Evolutionary conservation across 2,888 invertebrate genomes (phyloP).

Genomic region (Microctonus aethiopoides): DNA sequence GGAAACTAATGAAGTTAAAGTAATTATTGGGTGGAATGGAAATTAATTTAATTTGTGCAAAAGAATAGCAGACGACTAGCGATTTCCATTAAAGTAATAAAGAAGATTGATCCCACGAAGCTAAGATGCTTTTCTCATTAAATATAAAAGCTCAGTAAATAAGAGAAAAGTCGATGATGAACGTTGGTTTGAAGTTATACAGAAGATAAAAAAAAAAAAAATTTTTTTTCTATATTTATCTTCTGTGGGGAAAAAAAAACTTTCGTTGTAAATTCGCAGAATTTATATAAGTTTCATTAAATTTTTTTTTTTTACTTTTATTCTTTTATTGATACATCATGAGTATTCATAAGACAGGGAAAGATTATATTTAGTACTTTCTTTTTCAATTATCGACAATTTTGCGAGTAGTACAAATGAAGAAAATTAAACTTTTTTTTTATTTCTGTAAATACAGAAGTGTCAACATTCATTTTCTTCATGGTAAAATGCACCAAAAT

Average conservation of each 20-base stretch:
- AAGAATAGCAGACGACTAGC: slow-evolving; percentile 7
- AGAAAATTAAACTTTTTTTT: neutral
- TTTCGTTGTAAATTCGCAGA: neutral
- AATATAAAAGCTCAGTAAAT: slow-evolving; percentile 22
- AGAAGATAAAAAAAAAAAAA: neutral
- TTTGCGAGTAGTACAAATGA: neutral
- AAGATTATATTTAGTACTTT: neutral
- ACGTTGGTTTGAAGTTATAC: neutral
- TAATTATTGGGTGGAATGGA: slow-evolving; percentile 6
- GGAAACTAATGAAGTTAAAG: neutral
- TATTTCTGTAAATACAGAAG: too few species aligned
- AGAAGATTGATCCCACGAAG: slow-evolving; percentile 9
- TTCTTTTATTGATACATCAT: neutral
- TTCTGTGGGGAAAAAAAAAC: neutral
- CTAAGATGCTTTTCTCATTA: slow-evolving; percentile 21
- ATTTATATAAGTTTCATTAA: neutral
- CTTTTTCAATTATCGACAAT: neutral
- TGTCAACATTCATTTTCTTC: too few species aligned
- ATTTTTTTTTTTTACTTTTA: neutral
- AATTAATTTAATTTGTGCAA: slow-evolving; percentile 18
- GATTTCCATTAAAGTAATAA: slow-evolving; percentile 27
- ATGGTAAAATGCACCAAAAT: too few species aligned
- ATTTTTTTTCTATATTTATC: neutral
- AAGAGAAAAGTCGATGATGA: neutral
- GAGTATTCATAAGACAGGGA: neutral